Base-by-base conservation (phyloP, 2,113 vertebrate species). In the Ancistrus triradiatus region DNA sequence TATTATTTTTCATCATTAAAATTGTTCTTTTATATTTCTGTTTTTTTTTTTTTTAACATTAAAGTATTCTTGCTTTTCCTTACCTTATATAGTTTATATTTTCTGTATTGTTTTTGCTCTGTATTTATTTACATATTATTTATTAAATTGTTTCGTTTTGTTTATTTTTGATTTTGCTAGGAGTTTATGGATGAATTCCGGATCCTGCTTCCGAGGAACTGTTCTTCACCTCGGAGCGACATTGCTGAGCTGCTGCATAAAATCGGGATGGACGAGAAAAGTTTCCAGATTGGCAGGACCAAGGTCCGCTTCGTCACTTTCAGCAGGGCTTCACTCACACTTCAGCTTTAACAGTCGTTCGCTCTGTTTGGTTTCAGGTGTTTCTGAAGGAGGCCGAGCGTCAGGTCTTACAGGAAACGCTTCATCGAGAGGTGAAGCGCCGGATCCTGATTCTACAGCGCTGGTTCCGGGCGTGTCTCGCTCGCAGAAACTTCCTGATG, bases 231-330 rank as follows among this genome's bases (percentile, higher is more conserved):
- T 2, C 84, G 90, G 27, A 84, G 91, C 63, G 82, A 88, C n/a
- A 92, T 98, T 53, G 70, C 79, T 1, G 55, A 80, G n/a, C 85
- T 98, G 42, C 75, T 98, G 68, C 80, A 86, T 58, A 90, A 75
- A 75, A 84, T 94, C 79, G 61, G 74, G 4, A 33, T 93, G 35
- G 80, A 91, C 63, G 79, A 80, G 22, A 84, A 71, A 59, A 83
- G 83, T 76, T 98, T 92, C 77, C 93, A 97, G 83, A 94, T 97
- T 11, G 96, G 96, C 27, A 91, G 83, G 77, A 95, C 90, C 25
- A 94, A 96, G 92, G 95, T 97, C 82, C 15, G n/a, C n/a, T n/a
- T n/a, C 7, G n/a, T 9, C 31, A 2, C 21, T 10, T 68, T 61
- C 4, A 11, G 47, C 35, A 10, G 31, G 31, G 31, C 6, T 10